phyloP scores from a whole-genome alignment of 2,888 invertebrate genomes.

The Drosophila siamana region DNA sequence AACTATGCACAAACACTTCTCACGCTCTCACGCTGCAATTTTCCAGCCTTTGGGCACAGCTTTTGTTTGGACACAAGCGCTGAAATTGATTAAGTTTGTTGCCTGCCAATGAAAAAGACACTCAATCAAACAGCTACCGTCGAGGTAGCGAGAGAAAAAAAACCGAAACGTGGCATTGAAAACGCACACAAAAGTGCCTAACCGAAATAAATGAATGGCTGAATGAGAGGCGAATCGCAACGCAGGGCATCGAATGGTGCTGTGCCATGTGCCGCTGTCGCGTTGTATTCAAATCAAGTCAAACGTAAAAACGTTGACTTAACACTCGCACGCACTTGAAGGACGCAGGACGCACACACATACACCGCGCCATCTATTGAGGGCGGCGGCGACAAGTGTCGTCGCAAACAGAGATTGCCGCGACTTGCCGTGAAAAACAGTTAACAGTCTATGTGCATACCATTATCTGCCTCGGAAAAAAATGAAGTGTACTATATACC shows the following conservation, averaged over 20 bases:
- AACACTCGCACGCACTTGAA: conserved; percentile 64
- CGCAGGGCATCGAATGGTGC: conserved; percentile 23
- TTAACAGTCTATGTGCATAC: conserved; percentile 33
- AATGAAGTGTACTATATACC: conserved; percentile 1
- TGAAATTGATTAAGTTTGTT: conserved; percentile 80
- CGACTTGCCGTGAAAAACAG: conserved; percentile 39
- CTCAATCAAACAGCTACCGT: conserved; percentile 67
- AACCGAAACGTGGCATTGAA: conserved; percentile 49
- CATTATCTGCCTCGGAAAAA: conserved; percentile 9
- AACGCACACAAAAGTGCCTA: conserved; percentile 54
- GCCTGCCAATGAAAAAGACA: conserved; percentile 75
- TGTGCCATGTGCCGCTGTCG: conserved; percentile 17
- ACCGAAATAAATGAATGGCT: conserved; percentile 67
- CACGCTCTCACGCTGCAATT: conserved; percentile 46
- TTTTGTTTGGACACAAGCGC: conserved; percentile 77
- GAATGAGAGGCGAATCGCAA: conserved; percentile 36
- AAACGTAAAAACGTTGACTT: conserved; percentile 75
- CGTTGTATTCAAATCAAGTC: conserved; percentile 75
- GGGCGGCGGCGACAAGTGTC: conserved; percentile 44
- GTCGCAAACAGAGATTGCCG: conserved; percentile 36
- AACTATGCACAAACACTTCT: conserved; percentile 54
- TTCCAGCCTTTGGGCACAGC: conserved; percentile 69
- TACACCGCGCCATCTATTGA: conserved; percentile 40
- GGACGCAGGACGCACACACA: conserved; percentile 37
- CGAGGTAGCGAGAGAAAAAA: conserved; percentile 5